Conservation (phyloP, 2,888 invertebrate species). For the Drosophila meridionalis region DNA sequence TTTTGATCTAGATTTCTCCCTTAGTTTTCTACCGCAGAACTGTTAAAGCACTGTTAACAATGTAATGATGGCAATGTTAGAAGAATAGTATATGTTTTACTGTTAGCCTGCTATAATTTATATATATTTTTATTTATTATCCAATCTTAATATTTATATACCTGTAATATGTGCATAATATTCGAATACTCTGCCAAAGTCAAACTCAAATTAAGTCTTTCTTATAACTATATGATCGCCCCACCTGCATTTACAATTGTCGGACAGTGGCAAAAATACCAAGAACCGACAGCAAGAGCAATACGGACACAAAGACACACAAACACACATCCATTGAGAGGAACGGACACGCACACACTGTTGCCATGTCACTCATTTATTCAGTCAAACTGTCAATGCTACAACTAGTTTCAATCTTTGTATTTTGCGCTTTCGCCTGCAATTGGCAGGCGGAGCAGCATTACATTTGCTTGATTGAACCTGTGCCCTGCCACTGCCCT, state of each 20-base stretch:
- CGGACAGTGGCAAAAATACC: conserved; percentile 32
- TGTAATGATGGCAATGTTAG: no score
- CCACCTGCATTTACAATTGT: conserved; percentile 51
- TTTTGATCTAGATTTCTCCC: no score
- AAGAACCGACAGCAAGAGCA: conserved; percentile 18
- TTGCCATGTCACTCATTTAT: conserved; percentile 69
- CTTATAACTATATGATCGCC: conserved; percentile 24
- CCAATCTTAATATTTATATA: background rate
- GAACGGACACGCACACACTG: conserved; percentile 20
- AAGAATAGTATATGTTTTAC: no score
- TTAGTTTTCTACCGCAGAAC: no score
- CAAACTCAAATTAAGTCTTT: background rate
- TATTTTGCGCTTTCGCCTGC: conserved; percentile 69
- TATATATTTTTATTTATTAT: no score
- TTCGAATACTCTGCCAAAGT: background rate
- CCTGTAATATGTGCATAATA: background rate
- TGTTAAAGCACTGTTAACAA: no score
- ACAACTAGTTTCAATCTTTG: conserved; percentile 68
- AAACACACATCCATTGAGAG: background rate
- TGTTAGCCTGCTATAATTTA: no score
- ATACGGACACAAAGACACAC: conserved; percentile 17
- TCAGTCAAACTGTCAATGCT: conserved; percentile 74
- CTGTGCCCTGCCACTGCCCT: conserved; percentile 20
- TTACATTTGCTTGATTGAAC: conserved; percentile 79
- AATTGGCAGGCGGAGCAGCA: conserved; percentile 69